Base-by-base conservation (phyloP, 2,113 vertebrate genomes). In the Poeciliopsis retropinna region DNA sequence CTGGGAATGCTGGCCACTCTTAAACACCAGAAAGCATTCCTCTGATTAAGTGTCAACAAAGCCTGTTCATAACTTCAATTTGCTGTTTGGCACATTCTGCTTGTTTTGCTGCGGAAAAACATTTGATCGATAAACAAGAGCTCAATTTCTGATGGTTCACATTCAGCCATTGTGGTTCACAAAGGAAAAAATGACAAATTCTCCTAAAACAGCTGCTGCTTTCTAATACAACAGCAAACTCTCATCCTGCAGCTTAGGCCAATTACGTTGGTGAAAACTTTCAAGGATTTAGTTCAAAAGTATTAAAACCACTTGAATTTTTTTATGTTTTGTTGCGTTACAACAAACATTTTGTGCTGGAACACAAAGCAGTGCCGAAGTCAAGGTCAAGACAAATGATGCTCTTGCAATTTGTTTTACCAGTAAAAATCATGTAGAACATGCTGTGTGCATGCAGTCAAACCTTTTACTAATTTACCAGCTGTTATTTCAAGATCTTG, bases 61-160 rank as follows among this genome's bases (percentile, higher is more conserved):
- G 71, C 79, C 75, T 88, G 88, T 91, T 93, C 89, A 91, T 93
- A 78, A 92, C 92, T 93, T 94, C 84, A 92, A 92, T 94, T 94
- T 92, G 89, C 90, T 90, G 73, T 90, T 88, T 89, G 91, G 93
- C 92, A 92, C 89, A 85, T 82, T 78, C 81, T 89, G 72, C 80
- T 67, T 87, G 91, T 87, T 87, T 77, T 79, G 66, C 71, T 54
- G 69, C n/a, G 37, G 75, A 31, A 81, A 76, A 83, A 81, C 70
- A 66, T 67, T n/a, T 60, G 84, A 88, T 92, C 86, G 79, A 94
- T 91, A 57, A n/a, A 57, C 67, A 80, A 88, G 88, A 89, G 78
- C 78, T 91, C 84, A 75, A 87, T 89, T 90, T 89, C 78, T 82
- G 82, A 92, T 88, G 88, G 85, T 80, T 89, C 82, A 75, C 78